Evolutionary conservation across 2,797 vertebrate genomes (phyloP).

Genomic region (Tragopan temminckii): DNA sequence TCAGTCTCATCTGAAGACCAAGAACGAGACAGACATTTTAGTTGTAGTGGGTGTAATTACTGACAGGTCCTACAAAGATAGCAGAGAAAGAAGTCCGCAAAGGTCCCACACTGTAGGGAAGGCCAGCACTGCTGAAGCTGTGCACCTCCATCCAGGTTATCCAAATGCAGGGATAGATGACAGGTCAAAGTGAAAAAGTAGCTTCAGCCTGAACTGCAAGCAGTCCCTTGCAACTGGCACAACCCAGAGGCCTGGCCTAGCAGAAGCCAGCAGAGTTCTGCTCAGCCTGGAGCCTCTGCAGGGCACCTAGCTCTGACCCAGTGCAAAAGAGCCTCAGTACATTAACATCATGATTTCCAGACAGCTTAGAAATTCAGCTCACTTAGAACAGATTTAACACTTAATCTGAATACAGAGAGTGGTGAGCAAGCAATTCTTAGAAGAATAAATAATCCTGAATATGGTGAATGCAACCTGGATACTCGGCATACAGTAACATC

Average conservation of each 20-base stretch:
- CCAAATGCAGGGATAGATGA: neutral
- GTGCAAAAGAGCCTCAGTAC: rapidly evolving
- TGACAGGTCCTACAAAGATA: neutral
- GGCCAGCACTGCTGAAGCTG: neutral
- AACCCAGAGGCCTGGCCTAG: neutral
- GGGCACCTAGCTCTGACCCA: rapidly evolving
- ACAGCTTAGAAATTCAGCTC: neutral
- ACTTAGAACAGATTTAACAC: rapidly evolving
- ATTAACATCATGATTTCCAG: neutral
- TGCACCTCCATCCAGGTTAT: neutral
- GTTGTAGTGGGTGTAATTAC: neutral
- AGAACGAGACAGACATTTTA: neutral
- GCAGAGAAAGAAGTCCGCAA: neutral
- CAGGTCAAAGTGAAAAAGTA: neutral
- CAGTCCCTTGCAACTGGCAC: rapidly evolving
- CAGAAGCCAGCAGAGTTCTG: neutral
- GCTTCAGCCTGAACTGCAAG: neutral
- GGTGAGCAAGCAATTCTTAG: neutral
- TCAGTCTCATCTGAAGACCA: neutral
- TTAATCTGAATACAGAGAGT: neutral
- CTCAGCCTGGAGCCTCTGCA: rapidly evolving
- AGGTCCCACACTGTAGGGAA: neutral
- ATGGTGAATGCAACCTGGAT: neutral
- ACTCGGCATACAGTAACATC: neutral
- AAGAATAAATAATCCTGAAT: neutral